phyloP scores from a whole-genome alignment of 2,888 invertebrate genomes.

The Orchesella flavescens region DNA sequence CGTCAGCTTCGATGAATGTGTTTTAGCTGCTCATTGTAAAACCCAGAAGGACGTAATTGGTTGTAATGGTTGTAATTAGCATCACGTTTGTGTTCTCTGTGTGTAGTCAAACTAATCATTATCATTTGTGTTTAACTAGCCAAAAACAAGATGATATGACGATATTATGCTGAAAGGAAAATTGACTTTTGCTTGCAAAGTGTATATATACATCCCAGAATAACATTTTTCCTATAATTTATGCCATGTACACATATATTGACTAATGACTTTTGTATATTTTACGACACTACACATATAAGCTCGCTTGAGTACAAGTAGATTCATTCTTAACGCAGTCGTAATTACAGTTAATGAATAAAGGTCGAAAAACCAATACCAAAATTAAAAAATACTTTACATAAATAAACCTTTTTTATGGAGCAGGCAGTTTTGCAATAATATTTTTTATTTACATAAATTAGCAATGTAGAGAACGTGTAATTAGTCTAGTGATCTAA shows the following conservation, averaged over 20 bases:
- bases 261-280: neutral
- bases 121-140: constrained; percentile 52
- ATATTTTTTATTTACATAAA: constrained; percentile 31
- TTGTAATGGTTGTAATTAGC: constrained; percentile 58
- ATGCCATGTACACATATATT: neutral
- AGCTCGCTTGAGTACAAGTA: too few species aligned
- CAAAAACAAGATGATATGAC: constrained; percentile 43
- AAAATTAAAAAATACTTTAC: too few species aligned
- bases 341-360: too few species aligned
- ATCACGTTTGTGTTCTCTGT: constrained; percentile 55
- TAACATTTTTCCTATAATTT: neutral
- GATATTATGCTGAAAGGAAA: constrained; percentile 7
- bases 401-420: too few species aligned
- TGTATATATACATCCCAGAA: neutral
- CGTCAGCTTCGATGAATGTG: constrained; percentile 12
- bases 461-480: constrained; percentile 48
- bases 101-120: constrained; percentile 43
- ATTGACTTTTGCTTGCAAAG: neutral
- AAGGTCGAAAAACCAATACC: too few species aligned
- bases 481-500: constrained; percentile 29
- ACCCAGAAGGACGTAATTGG: constrained; percentile 52
- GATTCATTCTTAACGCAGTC: too few species aligned
- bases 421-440: constrained; percentile 22
- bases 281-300: neutral
- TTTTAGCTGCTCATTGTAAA: constrained; percentile 33